These are phyloP conservation scores for Rhopalosiphum maidis DNA, from an alignment of 1,140 invertebrate genomes.

Conservation along the genomic window DNA sequence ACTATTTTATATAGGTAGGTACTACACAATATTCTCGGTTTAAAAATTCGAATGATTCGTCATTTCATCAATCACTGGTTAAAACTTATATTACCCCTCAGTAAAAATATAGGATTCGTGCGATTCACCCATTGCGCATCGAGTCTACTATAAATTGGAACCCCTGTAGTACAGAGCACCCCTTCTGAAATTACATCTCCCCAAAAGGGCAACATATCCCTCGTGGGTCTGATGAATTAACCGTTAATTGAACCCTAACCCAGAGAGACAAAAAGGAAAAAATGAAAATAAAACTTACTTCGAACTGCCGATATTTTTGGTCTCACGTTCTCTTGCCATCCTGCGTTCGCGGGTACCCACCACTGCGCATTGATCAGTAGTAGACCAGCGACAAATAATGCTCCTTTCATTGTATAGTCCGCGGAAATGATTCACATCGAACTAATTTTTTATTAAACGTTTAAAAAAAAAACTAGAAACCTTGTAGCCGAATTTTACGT, in stretches of 20 bases:
- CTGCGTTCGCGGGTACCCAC: neutral
- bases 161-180: conserved; percentile 13
- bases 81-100: neutral
- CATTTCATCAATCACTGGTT: conserved; percentile 37
- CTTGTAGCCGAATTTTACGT: neutral
- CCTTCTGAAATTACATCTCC: conserved; percentile 44
- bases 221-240: conserved; percentile 18
- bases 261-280: neutral
- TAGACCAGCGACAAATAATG: neutral
- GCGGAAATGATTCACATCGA: conserved; percentile 35
- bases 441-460: conserved; percentile 10
- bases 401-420: conserved; percentile 2
- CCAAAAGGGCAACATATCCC: conserved; percentile 12
- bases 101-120: conserved; percentile 18
- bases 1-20: neutral
- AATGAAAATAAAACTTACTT: conserved; percentile 41
- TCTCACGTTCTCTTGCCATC: conserved; percentile 55
- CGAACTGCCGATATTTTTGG: conserved; percentile 53
- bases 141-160: neutral
- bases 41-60: conserved; percentile 33
- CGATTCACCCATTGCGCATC: neutral
- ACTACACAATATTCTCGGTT: neutral
- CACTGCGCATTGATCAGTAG: conserved; percentile 4
- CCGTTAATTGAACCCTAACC: conserved; percentile 43
- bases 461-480: neutral